Evolutionary conservation across 2,888 invertebrate genomes (phyloP).

Genomic region (Adelognathus sp.): DNA sequence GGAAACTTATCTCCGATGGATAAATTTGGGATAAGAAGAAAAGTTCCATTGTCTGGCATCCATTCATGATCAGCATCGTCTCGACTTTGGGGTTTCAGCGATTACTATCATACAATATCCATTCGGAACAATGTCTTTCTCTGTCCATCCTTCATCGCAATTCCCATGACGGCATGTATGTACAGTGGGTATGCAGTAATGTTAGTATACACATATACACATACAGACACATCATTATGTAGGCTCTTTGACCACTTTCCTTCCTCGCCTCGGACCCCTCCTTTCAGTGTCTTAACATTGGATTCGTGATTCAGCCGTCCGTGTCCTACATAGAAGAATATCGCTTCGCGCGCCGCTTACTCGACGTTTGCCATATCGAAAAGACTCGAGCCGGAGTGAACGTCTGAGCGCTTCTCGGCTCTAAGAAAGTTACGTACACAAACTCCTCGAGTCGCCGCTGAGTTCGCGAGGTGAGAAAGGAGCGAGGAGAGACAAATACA

Average conservation of each 20-base stretch:
- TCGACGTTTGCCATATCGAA: conserved; percentile 30
- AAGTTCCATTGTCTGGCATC: no score
- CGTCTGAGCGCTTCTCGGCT: conserved; percentile 35
- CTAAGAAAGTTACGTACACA: conserved; percentile 54
- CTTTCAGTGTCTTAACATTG: conserved; percentile 68
- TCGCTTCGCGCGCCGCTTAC: conserved; percentile 24
- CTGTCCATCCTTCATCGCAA: not conserved
- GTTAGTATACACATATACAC: not conserved
- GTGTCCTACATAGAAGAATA: conserved; percentile 70
- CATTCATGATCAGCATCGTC: no score
- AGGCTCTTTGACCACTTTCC: conserved; percentile 64
- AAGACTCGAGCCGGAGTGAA: conserved; percentile 54
- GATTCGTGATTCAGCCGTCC: conserved; percentile 74
- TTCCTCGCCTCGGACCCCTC: conserved; percentile 62
- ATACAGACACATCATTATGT: conserved; percentile 11
- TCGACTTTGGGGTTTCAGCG: not conserved
- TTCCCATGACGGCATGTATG: not conserved
- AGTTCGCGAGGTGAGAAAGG: conserved; percentile 43
- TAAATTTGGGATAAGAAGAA: no score
- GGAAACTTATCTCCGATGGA: no score
- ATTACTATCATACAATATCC: conserved; percentile 20
- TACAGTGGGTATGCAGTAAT: not conserved
- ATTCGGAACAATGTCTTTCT: not conserved
- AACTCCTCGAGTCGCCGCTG: conserved; percentile 8
- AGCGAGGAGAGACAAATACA: conserved; percentile 3